Base-by-base conservation (phyloP, 2,797 vertebrate genomes). In the Arctocebus calabarensis region DNA sequence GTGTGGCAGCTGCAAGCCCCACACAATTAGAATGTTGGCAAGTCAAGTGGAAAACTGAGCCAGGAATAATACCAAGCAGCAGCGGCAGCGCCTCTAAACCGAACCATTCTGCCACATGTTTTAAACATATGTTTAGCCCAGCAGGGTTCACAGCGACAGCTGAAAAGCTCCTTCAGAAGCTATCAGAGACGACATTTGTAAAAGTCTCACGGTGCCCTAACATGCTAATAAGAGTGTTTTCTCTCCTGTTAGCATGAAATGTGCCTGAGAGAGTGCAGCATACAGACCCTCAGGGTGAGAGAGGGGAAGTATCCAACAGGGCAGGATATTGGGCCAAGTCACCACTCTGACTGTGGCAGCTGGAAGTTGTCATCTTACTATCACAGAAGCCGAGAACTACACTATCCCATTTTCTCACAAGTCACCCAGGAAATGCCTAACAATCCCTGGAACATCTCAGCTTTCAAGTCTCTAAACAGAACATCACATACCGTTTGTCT, bases 1-100 rank as follows among this genome's bases (percentile, higher is more conserved):
- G 66, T 37, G 45, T 45, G 75, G 95, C 97, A 92, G 89, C 95
- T 95, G 97, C 94, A 11, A 87, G 89, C 85, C 86, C 23, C 91
- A 79, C 94, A 94, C 84, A 90, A 90, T 94, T 37, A 95, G 88
- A 84, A 55, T 32, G 84, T n/a, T 96, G 97, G 97, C 97, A 96
- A 94, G 95, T 32, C 1, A 20, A 43, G 73, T 6, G 20, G 94
- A 90, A 95, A 87, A 29, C 48, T 12, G 88, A 89, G 94, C 97
- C 97, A 96, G 96, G 91, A 95, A 87, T 88, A 93, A 85, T 20
- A 87, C 79, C 0, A 22, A 84, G 81, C 5, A 82, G 91, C 83
- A 70, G 55, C 83, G 55, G 61, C 43, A 48, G 71, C 86, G 95
- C 84, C 89, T 93, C 83, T 57, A 29, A 94, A 29, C 62, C 91